Evolutionary conservation across 2,888 invertebrate species (phyloP).

Genomic region (Emmelina monodactyla): DNA sequence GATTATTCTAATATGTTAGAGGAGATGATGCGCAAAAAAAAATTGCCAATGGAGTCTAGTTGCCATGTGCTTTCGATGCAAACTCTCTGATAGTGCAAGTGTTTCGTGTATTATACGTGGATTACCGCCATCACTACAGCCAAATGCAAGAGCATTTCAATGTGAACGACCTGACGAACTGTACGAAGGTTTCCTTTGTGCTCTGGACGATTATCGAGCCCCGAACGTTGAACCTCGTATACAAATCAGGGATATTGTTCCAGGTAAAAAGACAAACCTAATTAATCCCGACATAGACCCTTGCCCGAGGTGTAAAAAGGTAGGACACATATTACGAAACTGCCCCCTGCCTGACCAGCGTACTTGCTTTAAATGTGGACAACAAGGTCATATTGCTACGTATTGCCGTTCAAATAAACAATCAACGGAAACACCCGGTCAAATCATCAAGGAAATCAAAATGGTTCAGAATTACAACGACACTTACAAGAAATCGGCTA

Average conservation of each 20-base stretch:
- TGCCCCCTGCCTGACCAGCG: constrained; percentile 13
- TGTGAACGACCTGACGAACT: constrained; percentile 18
- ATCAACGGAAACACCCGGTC: no score
- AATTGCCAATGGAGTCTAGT: constrained; percentile 13
- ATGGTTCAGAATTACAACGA: no score
- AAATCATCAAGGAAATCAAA: no score
- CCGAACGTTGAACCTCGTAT: not conserved
- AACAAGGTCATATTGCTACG: constrained; percentile 15
- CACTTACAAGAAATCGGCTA: constrained; percentile 11
- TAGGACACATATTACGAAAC: constrained; percentile 10
- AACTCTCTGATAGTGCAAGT: constrained; percentile 15
- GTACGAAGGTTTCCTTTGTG: constrained; percentile 16
- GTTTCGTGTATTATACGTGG: constrained; percentile 21
- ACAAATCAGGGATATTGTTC: not conserved
- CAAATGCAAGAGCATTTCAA: constrained; percentile 19
- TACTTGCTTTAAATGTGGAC: constrained; percentile 15
- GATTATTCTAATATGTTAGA: constrained; percentile 17
- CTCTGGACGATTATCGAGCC: constrained; percentile 17
- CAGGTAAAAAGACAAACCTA: no score
- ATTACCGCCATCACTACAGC: constrained; percentile 15
- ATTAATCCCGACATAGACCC: not conserved
- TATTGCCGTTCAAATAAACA: no score
- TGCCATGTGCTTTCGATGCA: constrained; percentile 20
- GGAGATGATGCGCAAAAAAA: constrained; percentile 15
- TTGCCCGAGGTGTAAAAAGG: constrained; percentile 13